These are phyloP conservation scores for Sitobion miscanthi DNA, from an alignment of 1,140 invertebrate species.

Conservation along the genomic window DNA sequence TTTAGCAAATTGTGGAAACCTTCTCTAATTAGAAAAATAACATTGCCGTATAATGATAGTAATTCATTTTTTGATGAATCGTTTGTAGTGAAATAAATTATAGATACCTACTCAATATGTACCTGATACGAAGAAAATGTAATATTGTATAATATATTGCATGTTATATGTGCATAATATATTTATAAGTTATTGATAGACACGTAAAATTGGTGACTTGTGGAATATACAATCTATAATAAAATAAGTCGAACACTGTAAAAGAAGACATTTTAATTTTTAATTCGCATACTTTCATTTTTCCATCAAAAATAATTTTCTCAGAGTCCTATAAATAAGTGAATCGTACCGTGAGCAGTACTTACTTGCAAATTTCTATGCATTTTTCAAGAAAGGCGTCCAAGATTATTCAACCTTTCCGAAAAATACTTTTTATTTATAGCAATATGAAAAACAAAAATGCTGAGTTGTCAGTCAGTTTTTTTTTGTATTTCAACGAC, in stretches of 20 bases:
- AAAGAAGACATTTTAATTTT: neutral
- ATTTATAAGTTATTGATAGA: neutral
- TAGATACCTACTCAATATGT: too few relatives aligned
- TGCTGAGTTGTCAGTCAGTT: neutral
- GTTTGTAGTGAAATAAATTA: too few relatives aligned
- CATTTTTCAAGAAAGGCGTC: neutral
- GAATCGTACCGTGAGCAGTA: neutral
- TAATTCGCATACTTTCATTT: neutral
- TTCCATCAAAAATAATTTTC: neutral
- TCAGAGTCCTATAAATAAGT: neutral
- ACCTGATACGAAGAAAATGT: too few relatives aligned
- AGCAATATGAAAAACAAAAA: neutral
- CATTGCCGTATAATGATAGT: too few relatives aligned
- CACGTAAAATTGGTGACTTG: neutral
- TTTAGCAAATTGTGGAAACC: too few relatives aligned
- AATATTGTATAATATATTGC: too few relatives aligned
- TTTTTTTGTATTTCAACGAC: neutral
- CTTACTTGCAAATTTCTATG: neutral
- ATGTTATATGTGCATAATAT: neutral
- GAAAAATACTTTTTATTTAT: neutral
- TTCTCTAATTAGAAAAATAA: too few relatives aligned
- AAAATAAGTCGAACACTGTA: neutral
- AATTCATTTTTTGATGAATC: too few relatives aligned
- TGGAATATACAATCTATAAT: neutral
- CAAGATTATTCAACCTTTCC: neutral